phyloP scores from a whole-genome alignment of 2,797 vertebrate species.

The Danio choprae region DNA sequence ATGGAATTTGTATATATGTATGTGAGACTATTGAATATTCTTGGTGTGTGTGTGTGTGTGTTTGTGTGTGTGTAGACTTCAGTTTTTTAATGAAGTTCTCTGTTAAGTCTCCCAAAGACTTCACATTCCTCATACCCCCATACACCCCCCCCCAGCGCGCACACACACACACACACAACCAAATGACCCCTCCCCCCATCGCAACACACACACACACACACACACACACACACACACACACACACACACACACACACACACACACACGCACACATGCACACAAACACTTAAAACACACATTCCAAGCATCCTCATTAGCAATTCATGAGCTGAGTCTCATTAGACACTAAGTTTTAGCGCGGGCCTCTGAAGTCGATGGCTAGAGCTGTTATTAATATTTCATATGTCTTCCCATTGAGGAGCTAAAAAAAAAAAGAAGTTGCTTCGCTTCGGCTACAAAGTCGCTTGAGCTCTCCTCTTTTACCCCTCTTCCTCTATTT shows the following conservation, averaged over 20 bases:
- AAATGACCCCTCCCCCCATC: slow-evolving; percentile 61
- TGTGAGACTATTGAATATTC: slow-evolving; percentile 6
- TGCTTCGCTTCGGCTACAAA: slow-evolving; percentile 79
- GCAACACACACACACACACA: slow-evolving; percentile 35
- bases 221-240: slow-evolving; percentile 44
- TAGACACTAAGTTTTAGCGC: slow-evolving; percentile 82
- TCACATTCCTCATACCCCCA: slow-evolving; percentile 55
- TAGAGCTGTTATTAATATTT: slow-evolving; percentile 85
- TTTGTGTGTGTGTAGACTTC: slow-evolving; percentile 15
- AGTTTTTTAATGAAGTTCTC: slow-evolving; percentile 60
- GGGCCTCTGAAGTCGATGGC: slow-evolving; percentile 82
- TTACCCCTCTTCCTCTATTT: slow-evolving; percentile 47
- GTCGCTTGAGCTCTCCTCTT: slow-evolving; percentile 68
- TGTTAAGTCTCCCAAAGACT: slow-evolving; percentile 57
- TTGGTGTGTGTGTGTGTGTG: slow-evolving; percentile 17
- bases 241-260: slow-evolving; percentile 62
- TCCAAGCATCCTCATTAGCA: slow-evolving; percentile 79
- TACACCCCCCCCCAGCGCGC: slow-evolving; percentile 33
- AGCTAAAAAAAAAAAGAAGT: slow-evolving; percentile 70
- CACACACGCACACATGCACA: slow-evolving; percentile 37
- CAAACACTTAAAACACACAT: slow-evolving; percentile 72
- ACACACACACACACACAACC: slow-evolving; percentile 40
- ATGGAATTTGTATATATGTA: not conserved
- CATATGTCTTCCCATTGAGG: slow-evolving; percentile 80
- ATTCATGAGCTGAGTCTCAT: slow-evolving; percentile 84